Conservation (phyloP, 2,113 vertebrate species). For the Ibidorhyncha struthersii region DNA sequence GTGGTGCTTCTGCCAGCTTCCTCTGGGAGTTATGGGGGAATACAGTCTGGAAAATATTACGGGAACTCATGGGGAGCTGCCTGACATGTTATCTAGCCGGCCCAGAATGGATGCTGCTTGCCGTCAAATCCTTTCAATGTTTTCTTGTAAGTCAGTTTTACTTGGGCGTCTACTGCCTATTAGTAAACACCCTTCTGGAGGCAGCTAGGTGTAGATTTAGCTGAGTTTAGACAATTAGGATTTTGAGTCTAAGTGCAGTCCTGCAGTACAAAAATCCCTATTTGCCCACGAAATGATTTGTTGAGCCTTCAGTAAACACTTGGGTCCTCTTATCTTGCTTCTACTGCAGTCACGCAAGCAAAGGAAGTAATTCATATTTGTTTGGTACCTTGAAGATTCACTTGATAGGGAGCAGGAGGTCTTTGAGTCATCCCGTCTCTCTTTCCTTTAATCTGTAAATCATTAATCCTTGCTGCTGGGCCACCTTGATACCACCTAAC, state of each 20-base stretch:
- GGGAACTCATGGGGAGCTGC: not conserved
- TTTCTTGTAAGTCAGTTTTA: not conserved
- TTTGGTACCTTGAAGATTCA: not conserved
- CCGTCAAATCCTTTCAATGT: not conserved
- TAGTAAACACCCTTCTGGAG: not conserved
- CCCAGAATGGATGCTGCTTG: not conserved
- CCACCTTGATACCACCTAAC: not conserved
- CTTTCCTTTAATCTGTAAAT: not conserved
- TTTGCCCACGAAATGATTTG: not conserved
- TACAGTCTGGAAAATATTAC: not conserved
- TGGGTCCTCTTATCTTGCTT: not conserved
- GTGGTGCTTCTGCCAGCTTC: not conserved
- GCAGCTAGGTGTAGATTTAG: not conserved
- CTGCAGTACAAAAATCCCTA: not conserved
- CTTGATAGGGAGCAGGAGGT: not conserved
- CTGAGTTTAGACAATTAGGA: not conserved
- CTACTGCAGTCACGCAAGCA: rapidly evolving
- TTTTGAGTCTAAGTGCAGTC: not conserved
- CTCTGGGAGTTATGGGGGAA: not conserved
- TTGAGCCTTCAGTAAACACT: not conserved
- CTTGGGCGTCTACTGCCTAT: not conserved
- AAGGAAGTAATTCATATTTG: not conserved
- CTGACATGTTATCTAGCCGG: not conserved
- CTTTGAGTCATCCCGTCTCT: not conserved
- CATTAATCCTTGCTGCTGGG: slow-evolving; percentile 12